Evolutionary conservation across 2,888 invertebrate genomes (phyloP).

Genomic region (Salpingus planirostris): DNA sequence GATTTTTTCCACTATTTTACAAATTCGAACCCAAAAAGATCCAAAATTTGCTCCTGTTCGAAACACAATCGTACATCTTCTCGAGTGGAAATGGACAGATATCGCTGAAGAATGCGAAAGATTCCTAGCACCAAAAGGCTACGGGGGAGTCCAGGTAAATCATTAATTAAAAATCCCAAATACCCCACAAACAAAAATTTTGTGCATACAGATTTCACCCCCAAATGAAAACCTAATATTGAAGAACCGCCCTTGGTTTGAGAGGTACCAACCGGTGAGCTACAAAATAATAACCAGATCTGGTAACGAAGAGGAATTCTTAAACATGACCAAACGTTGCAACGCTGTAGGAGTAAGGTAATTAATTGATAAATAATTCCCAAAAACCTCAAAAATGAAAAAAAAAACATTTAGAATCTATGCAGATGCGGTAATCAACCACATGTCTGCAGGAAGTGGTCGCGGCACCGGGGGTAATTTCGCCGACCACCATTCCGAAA

Average conservation of each 20-base stretch:
- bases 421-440: conserved; percentile 67
- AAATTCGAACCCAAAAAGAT: no score
- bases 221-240: conserved; percentile 62
- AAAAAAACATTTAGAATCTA: conserved; percentile 47
- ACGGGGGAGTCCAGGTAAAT: no score
- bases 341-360: conserved; percentile 68
- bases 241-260: conserved; percentile 69
- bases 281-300: conserved; percentile 68
- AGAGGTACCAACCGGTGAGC: conserved; percentile 80
- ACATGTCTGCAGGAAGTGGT: conserved; percentile 56
- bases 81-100: no score
- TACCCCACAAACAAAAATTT: no score
- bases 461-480: conserved; percentile 53
- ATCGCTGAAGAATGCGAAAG: no score
- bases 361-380: conserved; percentile 1
- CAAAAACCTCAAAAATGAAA: not conserved
- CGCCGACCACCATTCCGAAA: conserved; percentile 41
- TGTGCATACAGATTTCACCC: conserved; percentile 55
- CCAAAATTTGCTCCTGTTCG: no score
- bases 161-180: no score
- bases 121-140: no score
- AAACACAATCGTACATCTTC: no score
- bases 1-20: no score
- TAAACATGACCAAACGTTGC: conserved; percentile 69
- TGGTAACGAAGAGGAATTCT: conserved; percentile 63